Conservation (phyloP, 2,888 invertebrate species). For the Trachelus stipa region DNA sequence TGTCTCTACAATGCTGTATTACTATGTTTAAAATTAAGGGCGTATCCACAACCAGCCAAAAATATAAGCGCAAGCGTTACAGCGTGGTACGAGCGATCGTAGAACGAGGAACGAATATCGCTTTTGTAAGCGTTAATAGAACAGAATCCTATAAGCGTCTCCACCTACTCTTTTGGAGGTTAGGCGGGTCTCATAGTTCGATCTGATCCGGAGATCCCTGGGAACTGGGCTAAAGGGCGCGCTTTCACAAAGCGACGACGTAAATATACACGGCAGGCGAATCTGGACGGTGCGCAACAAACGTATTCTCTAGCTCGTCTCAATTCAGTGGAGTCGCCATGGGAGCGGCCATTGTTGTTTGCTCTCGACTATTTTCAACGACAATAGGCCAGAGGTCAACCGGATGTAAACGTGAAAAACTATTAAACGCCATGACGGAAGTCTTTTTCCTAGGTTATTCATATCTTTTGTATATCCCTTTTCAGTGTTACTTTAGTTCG, state of each 20-base stretch:
- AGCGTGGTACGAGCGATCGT: background rate
- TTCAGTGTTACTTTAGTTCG: conserved; percentile 13
- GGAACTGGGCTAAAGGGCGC: background rate
- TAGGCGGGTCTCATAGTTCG: background rate
- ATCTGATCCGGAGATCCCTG: background rate
- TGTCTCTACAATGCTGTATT: conserved; percentile 34
- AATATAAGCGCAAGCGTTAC: conserved; percentile 11
- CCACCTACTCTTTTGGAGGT: background rate
- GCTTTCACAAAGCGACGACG: background rate
- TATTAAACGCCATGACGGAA: background rate
- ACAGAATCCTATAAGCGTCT: background rate
- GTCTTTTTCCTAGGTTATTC: background rate
- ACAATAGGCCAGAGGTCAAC: background rate
- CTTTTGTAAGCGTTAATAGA: background rate
- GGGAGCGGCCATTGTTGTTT: background rate
- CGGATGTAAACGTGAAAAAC: background rate
- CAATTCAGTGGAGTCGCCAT: background rate
- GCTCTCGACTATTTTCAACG: background rate
- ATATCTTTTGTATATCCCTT: background rate
- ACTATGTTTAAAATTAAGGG: conserved; percentile 53
- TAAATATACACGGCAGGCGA: background rate
- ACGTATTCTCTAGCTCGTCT: background rate
- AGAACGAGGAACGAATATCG: background rate
- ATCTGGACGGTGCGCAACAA: background rate
- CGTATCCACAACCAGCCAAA: conserved; percentile 50